These are phyloP conservation scores for Paralichthys olivaceus DNA, from an alignment of 2,113 vertebrate species.

Conservation along the genomic window DNA sequence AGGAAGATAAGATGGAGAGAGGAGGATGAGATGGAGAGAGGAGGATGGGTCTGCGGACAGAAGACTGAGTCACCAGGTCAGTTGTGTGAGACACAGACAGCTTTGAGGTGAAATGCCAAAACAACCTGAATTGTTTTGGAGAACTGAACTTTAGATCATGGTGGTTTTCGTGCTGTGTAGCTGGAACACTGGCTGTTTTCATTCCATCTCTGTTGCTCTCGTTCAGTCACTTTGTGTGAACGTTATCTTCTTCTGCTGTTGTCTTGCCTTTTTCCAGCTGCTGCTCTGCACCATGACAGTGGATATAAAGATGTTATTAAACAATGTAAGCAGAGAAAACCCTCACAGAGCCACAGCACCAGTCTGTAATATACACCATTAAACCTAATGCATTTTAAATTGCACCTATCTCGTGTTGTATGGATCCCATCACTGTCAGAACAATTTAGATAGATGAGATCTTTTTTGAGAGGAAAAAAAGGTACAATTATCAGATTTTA, in stretches of 20 bases:
- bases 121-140: too few relatives aligned
- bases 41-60: too few relatives aligned
- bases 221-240: conserved; percentile 45
- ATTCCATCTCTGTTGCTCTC: conserved; percentile 21
- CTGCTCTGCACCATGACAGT: conserved; percentile 30
- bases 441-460: background rate
- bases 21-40: too few relatives aligned
- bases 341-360: conserved; percentile 5
- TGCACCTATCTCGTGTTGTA: background rate
- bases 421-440: background rate
- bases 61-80: too few relatives aligned
- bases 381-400: too few relatives aligned
- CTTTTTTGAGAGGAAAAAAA: background rate
- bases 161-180: conserved; percentile 4
- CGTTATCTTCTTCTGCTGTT: conserved; percentile 27
- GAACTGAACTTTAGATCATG: too few relatives aligned
- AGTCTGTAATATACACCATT: conserved; percentile 9
- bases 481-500: background rate
- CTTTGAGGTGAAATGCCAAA: too few relatives aligned
- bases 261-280: conserved; percentile 30
- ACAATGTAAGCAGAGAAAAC: conserved; percentile 32
- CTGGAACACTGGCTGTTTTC: background rate
- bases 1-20: too few relatives aligned
- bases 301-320: conserved; percentile 45
- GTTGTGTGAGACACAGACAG: too few relatives aligned